Conservation (phyloP, 2,888 invertebrate genomes). For the Elaeidobius kamerunicus region DNA sequence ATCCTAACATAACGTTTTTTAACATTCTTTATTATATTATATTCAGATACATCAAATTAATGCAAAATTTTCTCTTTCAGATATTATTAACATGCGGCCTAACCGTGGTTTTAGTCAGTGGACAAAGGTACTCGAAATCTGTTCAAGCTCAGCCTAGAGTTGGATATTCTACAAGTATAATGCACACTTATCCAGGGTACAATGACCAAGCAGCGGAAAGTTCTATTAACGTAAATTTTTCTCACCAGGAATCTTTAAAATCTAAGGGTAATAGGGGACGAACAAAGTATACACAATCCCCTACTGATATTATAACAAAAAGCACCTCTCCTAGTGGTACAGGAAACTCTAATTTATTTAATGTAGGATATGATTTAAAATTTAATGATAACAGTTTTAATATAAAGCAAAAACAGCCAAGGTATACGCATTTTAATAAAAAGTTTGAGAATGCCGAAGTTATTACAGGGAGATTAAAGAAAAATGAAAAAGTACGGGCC, state of each 20-base stretch:
- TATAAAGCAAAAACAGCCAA: neutral
- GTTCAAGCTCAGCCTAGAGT: constrained; percentile 8
- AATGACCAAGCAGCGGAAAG: constrained; percentile 15
- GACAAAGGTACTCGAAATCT: constrained; percentile 19
- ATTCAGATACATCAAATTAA: constrained; percentile 8
- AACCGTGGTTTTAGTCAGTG: constrained; percentile 6
- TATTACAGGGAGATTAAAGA: constrained; percentile 23
- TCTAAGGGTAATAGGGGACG: neutral
- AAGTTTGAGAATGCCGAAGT: constrained; percentile 27
- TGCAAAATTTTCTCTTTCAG: constrained; percentile 10
- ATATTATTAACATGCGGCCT: constrained; percentile 18
- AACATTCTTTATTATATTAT: neutral
- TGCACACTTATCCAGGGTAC: constrained; percentile 13
- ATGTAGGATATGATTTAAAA: constrained; percentile 24
- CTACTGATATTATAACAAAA: neutral
- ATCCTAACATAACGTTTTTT: constrained; percentile 4
- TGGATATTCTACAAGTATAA: constrained; percentile 13
- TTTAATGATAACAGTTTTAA: constrained; percentile 7
- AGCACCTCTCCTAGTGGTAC: neutral
- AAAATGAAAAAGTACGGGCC: constrained; percentile 25
- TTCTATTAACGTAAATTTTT: constrained; percentile 16
- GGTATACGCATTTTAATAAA: neutral
- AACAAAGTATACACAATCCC: neutral
- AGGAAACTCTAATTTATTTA: constrained; percentile 11
- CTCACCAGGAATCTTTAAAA: neutral